Base-by-base conservation (phyloP, 2,888 invertebrate genomes). In the Cryptophagus acutangulus region DNA sequence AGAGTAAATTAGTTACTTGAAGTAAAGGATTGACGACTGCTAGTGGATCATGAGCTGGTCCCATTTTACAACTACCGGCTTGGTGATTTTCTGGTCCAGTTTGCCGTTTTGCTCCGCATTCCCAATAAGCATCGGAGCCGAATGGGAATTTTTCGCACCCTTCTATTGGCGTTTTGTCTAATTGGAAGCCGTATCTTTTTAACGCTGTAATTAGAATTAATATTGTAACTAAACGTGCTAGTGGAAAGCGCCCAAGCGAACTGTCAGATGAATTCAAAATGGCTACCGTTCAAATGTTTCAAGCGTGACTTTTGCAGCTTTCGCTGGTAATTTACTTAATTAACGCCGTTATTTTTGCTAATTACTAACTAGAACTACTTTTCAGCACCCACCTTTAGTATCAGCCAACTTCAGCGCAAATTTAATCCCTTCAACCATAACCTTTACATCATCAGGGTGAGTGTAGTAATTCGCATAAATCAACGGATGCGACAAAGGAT, bases 381-480 rank as follows among this genome's bases (percentile, higher is more conserved):
- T 18, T 16, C 29, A 12, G 2, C 17, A 43, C 41, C 74, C 65
- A 20, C 82, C 75, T 45, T 79, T 76, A 0, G 86, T 87, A 61
- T 88, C 78, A 0, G 87, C 74, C 2, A 90, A 66, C 38, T 74
- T 73, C 36, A 89, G 74, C 4, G 82, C 79, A 59, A 90, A 82
- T 62, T 87, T 87, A 52, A 90, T 85, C 35, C 90, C 91, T 60
- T 90, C 90, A 5, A 90, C 76, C 17, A 91, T 70, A 0, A 79
- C 79, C 44, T 82, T 84, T 0, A 88, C 77, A 64, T 95, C 95
- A 43, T 86, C 79, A 0, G 83, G 79, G 54, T 87, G 80, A 1
- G 82, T 79, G 18, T 89, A 73, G 65, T 76, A 87, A 71, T 88
- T 89, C 17, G 89, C 89, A 59, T 83, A 84, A 40, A 96, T 91